phyloP scores from a whole-genome alignment of 2,113 vertebrate species.

The Cranoglanis bouderius region DNA sequence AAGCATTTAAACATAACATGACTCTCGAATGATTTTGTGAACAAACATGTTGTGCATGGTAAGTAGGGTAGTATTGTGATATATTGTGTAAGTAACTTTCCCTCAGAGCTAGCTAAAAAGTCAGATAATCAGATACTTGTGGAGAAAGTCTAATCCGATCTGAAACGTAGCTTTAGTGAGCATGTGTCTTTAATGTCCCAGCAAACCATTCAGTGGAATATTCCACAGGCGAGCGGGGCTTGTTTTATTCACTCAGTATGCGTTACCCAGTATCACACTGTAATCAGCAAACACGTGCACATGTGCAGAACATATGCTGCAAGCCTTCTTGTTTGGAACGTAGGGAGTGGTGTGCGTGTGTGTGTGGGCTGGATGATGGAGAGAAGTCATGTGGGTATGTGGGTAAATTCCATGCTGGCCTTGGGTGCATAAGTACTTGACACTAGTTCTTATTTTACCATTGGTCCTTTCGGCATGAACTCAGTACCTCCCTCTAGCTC shows the following conservation, averaged over 20 bases:
- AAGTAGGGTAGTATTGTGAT: neutral
- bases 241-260: conserved; percentile 24
- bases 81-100: neutral
- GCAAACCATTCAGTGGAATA: conserved; percentile 27
- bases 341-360: conserved; percentile 17
- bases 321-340: conserved; percentile 20
- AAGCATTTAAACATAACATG: neutral
- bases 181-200: conserved; percentile 25
- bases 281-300: conserved; percentile 36
- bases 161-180: neutral
- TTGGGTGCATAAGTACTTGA: conserved; percentile 1
- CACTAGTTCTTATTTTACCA: conserved; percentile 12
- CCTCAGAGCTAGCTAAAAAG: neutral
- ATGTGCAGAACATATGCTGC: conserved; percentile 51
- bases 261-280: conserved; percentile 30
- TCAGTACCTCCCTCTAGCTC: neutral
- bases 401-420: conserved; percentile 17
- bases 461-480: neutral
- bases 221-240: conserved; percentile 11
- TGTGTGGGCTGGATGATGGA: neutral
- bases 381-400: conserved; percentile 1
- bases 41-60: neutral
- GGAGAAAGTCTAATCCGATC: neutral
- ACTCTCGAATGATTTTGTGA: too few species aligned
- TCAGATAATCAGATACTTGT: neutral